phyloP scores from a whole-genome alignment of 2,797 vertebrate species.

The Sebastes cheni region DNA sequence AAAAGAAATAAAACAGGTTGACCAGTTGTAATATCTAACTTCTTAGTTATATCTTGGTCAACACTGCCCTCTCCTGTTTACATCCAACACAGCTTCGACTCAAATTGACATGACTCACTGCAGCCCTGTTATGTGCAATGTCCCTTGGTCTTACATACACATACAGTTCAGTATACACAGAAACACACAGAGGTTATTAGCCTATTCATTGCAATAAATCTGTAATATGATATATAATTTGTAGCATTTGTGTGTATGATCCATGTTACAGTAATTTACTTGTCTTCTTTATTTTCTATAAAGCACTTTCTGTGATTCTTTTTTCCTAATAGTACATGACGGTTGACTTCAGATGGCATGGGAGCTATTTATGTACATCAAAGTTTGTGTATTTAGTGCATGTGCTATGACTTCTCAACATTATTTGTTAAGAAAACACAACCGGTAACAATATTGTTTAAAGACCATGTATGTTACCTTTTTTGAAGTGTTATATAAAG shows the following conservation, averaged over 20 bases:
- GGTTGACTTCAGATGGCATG: not conserved
- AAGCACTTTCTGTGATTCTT: not conserved
- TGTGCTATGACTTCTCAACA: not conserved
- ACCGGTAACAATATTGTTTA: not conserved
- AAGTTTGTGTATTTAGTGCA: not conserved
- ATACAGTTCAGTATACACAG: not conserved
- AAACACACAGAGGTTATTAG: not conserved
- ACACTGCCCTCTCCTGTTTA: conserved; percentile 73
- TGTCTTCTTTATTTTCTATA: not conserved
- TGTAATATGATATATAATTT: not conserved
- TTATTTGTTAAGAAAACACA: not conserved
- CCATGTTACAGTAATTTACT: too few species aligned
- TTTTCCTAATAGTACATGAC: not conserved
- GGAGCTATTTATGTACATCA: not conserved
- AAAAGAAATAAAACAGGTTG: not conserved
- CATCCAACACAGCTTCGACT: not conserved
- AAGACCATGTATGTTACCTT: not conserved
- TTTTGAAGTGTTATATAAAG: not conserved
- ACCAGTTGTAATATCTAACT: not conserved
- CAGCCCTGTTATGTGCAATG: not conserved
- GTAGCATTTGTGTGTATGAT: not conserved
- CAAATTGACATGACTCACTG: not conserved
- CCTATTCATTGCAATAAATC: not conserved
- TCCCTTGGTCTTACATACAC: not conserved
- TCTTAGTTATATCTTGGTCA: conserved; percentile 39